A percentile compares a stretch with the other conserved stretches of the same genome.
Evolutionary conservation across 1,140 invertebrate species (phyloP).

Genomic region (Leptinotarsa defecta): DNA sequence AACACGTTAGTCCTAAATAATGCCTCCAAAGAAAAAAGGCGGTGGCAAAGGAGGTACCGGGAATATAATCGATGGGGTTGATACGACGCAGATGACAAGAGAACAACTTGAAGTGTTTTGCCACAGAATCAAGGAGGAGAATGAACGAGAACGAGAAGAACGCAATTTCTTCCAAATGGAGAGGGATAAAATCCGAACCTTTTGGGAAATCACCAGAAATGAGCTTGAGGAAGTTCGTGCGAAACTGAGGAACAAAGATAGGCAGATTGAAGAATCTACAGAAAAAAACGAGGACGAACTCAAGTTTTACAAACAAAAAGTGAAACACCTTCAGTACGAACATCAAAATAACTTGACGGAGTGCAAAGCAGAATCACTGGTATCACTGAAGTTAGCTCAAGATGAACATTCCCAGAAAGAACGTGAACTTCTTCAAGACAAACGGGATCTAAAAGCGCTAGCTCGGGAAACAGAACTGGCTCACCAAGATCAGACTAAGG

Average conservation of each 20-base stretch:
- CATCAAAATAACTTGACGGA: conserved; percentile 83
- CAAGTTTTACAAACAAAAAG: conserved; percentile 89
- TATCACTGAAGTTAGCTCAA: conserved; percentile 74
- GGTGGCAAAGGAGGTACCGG: conserved; percentile 42
- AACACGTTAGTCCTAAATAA: not conserved
- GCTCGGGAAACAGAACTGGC: conserved; percentile 74
- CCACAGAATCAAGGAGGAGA: conserved; percentile 83
- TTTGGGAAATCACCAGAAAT: conserved; percentile 90
- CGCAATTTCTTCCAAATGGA: conserved; percentile 95
- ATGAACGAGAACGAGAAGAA: conserved; percentile 92
- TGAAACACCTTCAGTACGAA: conserved; percentile 90
- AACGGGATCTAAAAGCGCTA: conserved; percentile 72
- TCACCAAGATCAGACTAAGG: conserved; percentile 68
- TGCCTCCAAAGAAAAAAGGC: conserved; percentile 48
- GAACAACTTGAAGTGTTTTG: conserved; percentile 92
- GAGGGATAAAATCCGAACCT: conserved; percentile 89
- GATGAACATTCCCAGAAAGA: conserved; percentile 77
- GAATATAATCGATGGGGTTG: conserved; percentile 84
- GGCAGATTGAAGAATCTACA: conserved; percentile 83
- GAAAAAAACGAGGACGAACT: conserved; percentile 86
- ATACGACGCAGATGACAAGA: conserved; percentile 89
- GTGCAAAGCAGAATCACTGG: conserved; percentile 76
- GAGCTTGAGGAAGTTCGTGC: conserved; percentile 83
- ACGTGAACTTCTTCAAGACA: conserved; percentile 77
- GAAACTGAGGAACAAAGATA: conserved; percentile 76